phyloP scores from a whole-genome alignment of 2,888 invertebrate species.

The Lacanobia oleracea region DNA sequence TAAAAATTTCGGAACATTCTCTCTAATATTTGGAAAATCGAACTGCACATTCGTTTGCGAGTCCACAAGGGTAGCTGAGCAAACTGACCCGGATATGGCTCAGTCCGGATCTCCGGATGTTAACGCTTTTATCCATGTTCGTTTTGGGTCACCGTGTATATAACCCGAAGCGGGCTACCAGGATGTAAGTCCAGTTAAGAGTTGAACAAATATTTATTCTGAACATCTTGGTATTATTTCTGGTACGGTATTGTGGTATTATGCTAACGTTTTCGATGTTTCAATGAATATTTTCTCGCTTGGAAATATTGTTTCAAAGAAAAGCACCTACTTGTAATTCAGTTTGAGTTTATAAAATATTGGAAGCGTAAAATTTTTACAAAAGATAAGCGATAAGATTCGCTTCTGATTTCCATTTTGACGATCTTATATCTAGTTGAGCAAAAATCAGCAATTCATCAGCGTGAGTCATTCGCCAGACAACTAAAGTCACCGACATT shows the following conservation, averaged over 20 bases:
- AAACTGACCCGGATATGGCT: slow-evolving; percentile 35
- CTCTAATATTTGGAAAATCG: slow-evolving; percentile 17
- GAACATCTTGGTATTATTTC: neutral
- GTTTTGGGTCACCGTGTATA: slow-evolving; percentile 15
- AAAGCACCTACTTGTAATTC: slow-evolving; percentile 20
- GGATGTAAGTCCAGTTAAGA: neutral
- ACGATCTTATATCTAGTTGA: neutral
- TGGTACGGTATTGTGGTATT: neutral
- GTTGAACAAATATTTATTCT: slow-evolving; percentile 9
- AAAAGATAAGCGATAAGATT: neutral
- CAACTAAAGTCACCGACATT: too few relatives aligned
- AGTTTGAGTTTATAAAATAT: slow-evolving; percentile 24
- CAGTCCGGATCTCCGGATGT: slow-evolving; percentile 29
- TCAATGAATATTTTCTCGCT: neutral
- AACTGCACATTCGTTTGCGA: neutral
- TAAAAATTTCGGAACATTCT: neutral
- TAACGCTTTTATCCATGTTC: slow-evolving; percentile 26
- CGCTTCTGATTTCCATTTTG: slow-evolving; percentile 36
- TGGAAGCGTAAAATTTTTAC: neutral
- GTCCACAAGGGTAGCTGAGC: neutral
- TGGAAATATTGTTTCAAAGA: neutral
- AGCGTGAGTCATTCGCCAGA: too few relatives aligned
- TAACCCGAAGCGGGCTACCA: slow-evolving; percentile 2
- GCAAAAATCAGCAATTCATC: too few relatives aligned
- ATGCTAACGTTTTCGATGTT: neutral